Base-by-base conservation (phyloP, 2,888 invertebrate genomes). In the Eudasyphora cyanicolor region DNA sequence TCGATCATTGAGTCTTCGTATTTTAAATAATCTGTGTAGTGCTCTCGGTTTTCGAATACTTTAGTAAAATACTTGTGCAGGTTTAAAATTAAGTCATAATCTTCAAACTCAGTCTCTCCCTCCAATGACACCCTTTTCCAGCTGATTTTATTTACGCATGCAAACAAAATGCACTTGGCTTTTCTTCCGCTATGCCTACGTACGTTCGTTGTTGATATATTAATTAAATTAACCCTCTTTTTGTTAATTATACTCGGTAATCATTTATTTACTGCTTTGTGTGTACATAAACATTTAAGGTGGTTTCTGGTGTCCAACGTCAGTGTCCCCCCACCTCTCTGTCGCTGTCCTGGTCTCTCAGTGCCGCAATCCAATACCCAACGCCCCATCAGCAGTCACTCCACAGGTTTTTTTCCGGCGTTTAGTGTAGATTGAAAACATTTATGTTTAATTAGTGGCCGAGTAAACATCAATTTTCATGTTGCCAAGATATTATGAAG, bases 351-450 rank as follows among this genome's bases (percentile, higher is more conserved):
- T n/a, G n/a, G n/a, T n/a, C n/a, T n/a, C n/a, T n/a, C n/a, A n/a
- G 10, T 62, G 57, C 7, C 60, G n/a, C n/a, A n/a, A n/a, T n/a
- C n/a, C n/a, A n/a, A n/a, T n/a, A n/a, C n/a, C n/a, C n/a, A 54
- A 38, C 6, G 35, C 57, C 14, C 1, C 6, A 19, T n/a, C 24
- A 27, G 12, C 71, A 76, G 62, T 71, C 75, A 71, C 57, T 79
- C 78, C 76, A 76, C 60, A 73, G 54, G 75, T 76, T 49, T 75
- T 77, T 67, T 60, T 76, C 42, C 78, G 62, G 79, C 82, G 76
- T 84, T 84, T 81, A 84, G 76, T 78, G 78, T 69, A 84, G 84
- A 84, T 84, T 79, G 81, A 84, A 84, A 81, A 79, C 84, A 84
- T 84, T 84, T 84, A 84, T 79, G 78, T 77, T 84, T 84, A 84